Evolutionary conservation across 2,113 vertebrate genomes (phyloP).

Genomic region (Chaetura pelagica): DNA sequence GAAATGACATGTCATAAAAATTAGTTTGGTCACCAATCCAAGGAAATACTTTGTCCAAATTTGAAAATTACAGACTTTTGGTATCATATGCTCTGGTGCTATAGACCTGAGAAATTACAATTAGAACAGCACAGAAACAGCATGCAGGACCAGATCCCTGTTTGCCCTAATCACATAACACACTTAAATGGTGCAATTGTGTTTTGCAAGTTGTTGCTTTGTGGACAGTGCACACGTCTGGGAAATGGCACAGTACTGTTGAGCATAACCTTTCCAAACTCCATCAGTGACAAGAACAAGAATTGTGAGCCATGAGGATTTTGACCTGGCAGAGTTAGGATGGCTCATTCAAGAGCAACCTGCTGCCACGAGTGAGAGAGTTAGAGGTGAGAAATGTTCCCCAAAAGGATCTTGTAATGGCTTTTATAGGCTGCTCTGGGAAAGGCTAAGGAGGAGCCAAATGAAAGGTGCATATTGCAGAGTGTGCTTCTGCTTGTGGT

Average conservation of each 20-base stretch:
- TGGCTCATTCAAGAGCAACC: background rate
- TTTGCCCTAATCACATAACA: background rate
- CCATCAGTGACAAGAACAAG: background rate
- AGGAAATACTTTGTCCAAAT: slow-evolving; percentile 65
- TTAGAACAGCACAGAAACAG: background rate
- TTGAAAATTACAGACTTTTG: slow-evolving; percentile 39
- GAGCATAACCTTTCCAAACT: background rate
- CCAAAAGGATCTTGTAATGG: background rate
- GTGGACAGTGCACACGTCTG: rapidly evolving
- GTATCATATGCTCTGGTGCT: slow-evolving; percentile 21
- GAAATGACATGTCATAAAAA: slow-evolving; percentile 79
- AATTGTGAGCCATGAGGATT: background rate
- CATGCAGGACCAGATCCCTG: background rate
- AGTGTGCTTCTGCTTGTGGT: background rate
- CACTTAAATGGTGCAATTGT: background rate
- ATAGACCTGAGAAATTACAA: slow-evolving; percentile 16
- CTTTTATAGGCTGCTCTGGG: background rate
- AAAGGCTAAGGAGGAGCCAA: background rate
- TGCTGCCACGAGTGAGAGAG: background rate
- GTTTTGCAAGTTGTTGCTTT: background rate
- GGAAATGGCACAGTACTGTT: background rate
- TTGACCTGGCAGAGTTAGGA: background rate
- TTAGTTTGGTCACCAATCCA: slow-evolving; percentile 73
- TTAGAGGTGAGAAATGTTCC: background rate
- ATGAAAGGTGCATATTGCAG: background rate